These are phyloP conservation scores for Podarcis muralis DNA, from an alignment of 2,113 vertebrate species.

Conservation along the genomic window DNA sequence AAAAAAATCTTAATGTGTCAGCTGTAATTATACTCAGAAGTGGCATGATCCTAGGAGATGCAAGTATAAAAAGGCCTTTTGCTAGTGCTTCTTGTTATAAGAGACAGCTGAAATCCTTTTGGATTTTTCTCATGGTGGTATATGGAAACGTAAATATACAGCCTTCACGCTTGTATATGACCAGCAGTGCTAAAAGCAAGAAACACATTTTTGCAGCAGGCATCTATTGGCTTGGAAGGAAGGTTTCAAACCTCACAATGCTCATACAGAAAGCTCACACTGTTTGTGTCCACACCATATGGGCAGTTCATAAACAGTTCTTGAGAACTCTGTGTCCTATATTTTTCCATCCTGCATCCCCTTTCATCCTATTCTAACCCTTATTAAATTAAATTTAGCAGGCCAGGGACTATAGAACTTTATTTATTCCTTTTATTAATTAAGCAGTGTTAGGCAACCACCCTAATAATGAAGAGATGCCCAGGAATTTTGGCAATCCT, in stretches of 20 bases:
- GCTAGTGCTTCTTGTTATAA: neutral
- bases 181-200: slow-evolving; percentile 34
- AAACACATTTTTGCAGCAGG: slow-evolving; percentile 42
- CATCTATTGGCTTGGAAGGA: slow-evolving; percentile 40
- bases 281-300: slow-evolving; percentile 51
- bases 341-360: slow-evolving; percentile 39
- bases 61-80: slow-evolving; percentile 2
- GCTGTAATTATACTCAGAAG: slow-evolving; percentile 28
- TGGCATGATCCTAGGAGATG: slow-evolving; percentile 15
- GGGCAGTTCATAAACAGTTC: slow-evolving; percentile 41
- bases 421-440: neutral
- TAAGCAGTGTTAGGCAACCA: neutral
- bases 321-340: neutral
- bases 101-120: neutral
- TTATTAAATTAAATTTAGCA: slow-evolving; percentile 15
- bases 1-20: slow-evolving; percentile 50
- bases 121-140: slow-evolving; percentile 7
- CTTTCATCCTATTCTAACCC: slow-evolving; percentile 51
- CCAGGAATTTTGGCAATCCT: neutral
- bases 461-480: slow-evolving; percentile 4
- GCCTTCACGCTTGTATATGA: slow-evolving; percentile 20
- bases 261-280: slow-evolving; percentile 50
- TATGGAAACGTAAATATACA: neutral
- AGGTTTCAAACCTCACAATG: slow-evolving; percentile 45
- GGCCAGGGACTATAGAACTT: neutral